A percentile compares a stretch with the other conserved stretches of the same genome.
phyloP scores from a whole-genome alignment of 2,797 vertebrate species.

The Perodicticus potto region DNA sequence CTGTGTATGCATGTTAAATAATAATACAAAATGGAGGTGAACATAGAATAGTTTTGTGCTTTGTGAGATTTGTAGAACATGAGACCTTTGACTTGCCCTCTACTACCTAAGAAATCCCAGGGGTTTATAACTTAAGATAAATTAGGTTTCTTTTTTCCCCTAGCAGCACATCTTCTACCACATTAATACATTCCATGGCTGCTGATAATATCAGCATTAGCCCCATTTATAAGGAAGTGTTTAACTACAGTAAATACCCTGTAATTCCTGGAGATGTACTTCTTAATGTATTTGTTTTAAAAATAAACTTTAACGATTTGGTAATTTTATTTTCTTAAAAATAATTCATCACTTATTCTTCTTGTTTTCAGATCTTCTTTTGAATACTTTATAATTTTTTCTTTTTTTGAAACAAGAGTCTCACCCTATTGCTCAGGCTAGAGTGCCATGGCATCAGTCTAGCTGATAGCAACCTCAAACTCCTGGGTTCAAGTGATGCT shows the following conservation, averaged over 20 bases:
- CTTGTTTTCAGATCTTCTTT: constrained; percentile 16
- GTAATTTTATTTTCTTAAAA: constrained; percentile 56
- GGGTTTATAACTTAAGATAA: constrained; percentile 59
- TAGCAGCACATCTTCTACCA: neutral
- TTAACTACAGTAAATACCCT: constrained; percentile 18
- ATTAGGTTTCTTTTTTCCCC: constrained; percentile 37
- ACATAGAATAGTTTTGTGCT: constrained; percentile 59
- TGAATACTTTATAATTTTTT: constrained; percentile 3
- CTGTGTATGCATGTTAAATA: constrained; percentile 26
- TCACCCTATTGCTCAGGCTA: too few relatives aligned
- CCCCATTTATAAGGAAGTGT: constrained; percentile 55
- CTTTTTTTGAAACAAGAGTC: too few relatives aligned
- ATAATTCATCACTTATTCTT: neutral
- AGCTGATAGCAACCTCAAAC: too few relatives aligned
- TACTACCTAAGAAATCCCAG: constrained; percentile 32
- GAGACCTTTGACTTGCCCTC: constrained; percentile 73
- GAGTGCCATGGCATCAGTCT: too few relatives aligned
- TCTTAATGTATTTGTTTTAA: neutral
- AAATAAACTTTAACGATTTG: neutral
- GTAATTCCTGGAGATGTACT: constrained; percentile 44
- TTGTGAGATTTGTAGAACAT: constrained; percentile 73
- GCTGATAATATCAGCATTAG: constrained; percentile 40
- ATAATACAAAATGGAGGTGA: constrained; percentile 34
- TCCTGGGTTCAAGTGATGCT: too few relatives aligned
- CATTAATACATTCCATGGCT: constrained; percentile 51